phyloP scores from a whole-genome alignment of 2,113 vertebrate genomes.

The Oxyura jamaicensis region DNA sequence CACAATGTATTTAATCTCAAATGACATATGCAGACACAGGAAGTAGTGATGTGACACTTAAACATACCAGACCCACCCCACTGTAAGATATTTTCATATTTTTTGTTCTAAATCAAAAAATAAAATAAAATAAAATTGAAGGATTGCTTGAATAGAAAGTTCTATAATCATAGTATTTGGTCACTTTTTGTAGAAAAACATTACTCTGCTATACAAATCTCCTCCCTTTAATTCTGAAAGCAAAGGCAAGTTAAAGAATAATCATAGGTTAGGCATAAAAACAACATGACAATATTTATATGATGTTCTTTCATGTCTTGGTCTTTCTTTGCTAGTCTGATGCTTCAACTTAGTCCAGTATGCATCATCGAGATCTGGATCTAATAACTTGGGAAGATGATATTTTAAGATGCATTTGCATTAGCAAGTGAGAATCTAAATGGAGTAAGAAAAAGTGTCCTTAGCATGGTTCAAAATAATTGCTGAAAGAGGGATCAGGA shows the following conservation, averaged over 20 bases:
- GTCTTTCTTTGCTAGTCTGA: not conserved
- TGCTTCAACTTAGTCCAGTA: not conserved
- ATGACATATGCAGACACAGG: not conserved
- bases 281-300: slow-evolving; percentile 35
- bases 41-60: not conserved
- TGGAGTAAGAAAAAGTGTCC: not conserved
- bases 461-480: slow-evolving; percentile 1
- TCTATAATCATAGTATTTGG: not conserved
- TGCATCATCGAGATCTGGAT: not conserved
- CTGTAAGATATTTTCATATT: not conserved
- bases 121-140: not conserved
- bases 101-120: not conserved
- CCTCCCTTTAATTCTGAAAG: slow-evolving; percentile 30
- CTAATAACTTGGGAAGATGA: not conserved
- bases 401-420: not conserved
- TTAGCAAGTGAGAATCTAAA: slow-evolving; percentile 5
- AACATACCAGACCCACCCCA: not conserved
- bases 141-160: not conserved
- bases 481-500: not conserved
- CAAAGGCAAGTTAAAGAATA: slow-evolving; percentile 32
- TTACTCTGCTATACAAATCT: slow-evolving; percentile 21
- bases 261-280: slow-evolving; percentile 38
- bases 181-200: not conserved
- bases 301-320: not conserved
- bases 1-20: not conserved